Percentiles rank a stretch among this genome's conserved stretches.
These are phyloP conservation scores for Mactra quadrangularis DNA, from an alignment of 1,140 invertebrate genomes.

Conservation along the genomic window DNA sequence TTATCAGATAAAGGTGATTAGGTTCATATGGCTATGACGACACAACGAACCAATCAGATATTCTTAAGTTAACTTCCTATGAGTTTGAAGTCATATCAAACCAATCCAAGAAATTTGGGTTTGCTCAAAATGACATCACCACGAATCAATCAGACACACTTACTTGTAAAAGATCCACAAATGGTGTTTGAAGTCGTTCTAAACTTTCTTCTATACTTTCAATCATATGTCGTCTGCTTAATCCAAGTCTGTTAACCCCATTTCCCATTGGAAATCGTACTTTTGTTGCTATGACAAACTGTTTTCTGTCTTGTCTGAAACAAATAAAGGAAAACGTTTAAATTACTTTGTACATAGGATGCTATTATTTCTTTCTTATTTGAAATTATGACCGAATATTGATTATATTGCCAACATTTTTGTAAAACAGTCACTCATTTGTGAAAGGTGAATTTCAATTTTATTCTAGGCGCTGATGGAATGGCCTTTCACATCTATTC, in stretches of 20 bases:
- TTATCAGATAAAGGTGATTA: background rate
- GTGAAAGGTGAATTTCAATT: too few relatives aligned
- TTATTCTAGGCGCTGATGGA: too few relatives aligned
- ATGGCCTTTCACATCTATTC: too few relatives aligned
- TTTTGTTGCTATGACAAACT: conserved; percentile 76
- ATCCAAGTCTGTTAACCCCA: conserved; percentile 60
- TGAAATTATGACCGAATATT: too few relatives aligned
- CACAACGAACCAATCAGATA: background rate
- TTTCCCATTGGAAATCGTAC: conserved; percentile 55
- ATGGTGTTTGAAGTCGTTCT: conserved; percentile 57
- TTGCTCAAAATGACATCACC: background rate
- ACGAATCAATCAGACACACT: background rate
- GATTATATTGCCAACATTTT: too few relatives aligned
- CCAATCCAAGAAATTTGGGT: background rate
- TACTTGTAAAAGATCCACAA: conserved; percentile 63
- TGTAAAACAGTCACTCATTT: too few relatives aligned
- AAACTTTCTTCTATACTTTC: conserved; percentile 64
- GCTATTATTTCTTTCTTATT: too few relatives aligned
- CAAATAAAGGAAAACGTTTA: too few relatives aligned
- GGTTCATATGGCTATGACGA: background rate
- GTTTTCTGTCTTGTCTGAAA: conserved; percentile 67
- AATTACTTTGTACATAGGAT: too few relatives aligned
- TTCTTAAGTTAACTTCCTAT: background rate
- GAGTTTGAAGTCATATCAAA: background rate
- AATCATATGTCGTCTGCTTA: conserved; percentile 71